Conservation (phyloP, 2,113 vertebrate genomes). For the Bubalus kerabau region DNA sequence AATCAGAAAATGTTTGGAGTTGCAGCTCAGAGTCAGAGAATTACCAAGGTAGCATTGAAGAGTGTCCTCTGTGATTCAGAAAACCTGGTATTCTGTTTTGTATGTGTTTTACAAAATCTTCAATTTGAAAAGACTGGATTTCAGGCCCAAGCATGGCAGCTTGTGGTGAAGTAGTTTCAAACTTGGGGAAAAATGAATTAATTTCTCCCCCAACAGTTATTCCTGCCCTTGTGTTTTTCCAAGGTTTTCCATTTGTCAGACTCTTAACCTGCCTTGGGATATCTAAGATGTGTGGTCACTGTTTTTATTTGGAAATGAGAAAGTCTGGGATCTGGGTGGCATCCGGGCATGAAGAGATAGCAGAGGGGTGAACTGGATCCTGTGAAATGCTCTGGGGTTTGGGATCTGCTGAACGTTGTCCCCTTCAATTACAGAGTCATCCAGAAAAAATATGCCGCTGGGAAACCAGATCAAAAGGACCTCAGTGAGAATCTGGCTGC, state of each 20-base stretch:
- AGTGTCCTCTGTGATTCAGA: neutral
- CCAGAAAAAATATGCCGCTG: constrained; percentile 96
- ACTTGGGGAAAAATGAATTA: neutral
- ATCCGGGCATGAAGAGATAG: constrained; percentile 22
- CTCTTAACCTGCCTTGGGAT: neutral
- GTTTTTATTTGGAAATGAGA: constrained; percentile 59
- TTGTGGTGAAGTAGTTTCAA: neutral
- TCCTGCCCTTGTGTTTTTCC: neutral
- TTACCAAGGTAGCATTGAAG: neutral
- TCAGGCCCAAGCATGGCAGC: neutral
- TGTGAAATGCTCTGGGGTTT: constrained; percentile 39
- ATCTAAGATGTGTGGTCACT: neutral
- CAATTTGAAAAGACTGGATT: neutral
- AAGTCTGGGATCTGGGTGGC: constrained; percentile 30
- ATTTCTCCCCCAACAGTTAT: neutral
- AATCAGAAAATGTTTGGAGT: neutral
- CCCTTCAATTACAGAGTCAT: constrained; percentile 87
- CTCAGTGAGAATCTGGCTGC: constrained; percentile 97
- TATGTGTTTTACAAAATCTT: neutral
- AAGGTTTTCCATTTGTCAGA: neutral
- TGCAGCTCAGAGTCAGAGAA: neutral
- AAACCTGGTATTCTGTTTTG: neutral
- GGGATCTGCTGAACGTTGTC: constrained; percentile 63
- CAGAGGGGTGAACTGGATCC: neutral
- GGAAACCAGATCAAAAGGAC: constrained; percentile 97